phyloP scores from a whole-genome alignment of 2,797 vertebrate genomes.

The Pseudochirops cupreus region DNA sequence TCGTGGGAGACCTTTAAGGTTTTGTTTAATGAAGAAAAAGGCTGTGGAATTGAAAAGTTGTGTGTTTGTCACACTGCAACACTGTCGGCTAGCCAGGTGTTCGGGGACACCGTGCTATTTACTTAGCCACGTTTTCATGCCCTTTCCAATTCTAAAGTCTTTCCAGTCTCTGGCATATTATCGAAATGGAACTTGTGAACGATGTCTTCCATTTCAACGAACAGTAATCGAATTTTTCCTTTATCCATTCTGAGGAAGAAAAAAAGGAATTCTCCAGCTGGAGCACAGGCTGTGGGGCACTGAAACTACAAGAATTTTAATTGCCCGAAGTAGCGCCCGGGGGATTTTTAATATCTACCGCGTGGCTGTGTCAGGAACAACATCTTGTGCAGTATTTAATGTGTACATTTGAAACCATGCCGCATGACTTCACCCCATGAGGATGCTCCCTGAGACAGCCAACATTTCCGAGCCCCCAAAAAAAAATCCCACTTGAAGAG shows the following conservation, averaged over 20 bases:
- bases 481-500: slow-evolving; percentile 47
- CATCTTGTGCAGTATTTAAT: slow-evolving; percentile 39
- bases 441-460: slow-evolving; percentile 12
- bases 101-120: slow-evolving; percentile 54
- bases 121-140: slow-evolving; percentile 48
- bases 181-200: slow-evolving; percentile 70
- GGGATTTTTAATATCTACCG: slow-evolving; percentile 42
- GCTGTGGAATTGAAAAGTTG: slow-evolving; percentile 40
- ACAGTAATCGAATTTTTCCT: slow-evolving; percentile 70
- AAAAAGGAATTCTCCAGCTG: slow-evolving; percentile 46
- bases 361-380: not conserved
- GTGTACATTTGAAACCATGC: slow-evolving; percentile 37
- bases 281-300: not conserved
- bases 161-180: slow-evolving; percentile 63
- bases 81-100: slow-evolving; percentile 36
- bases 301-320: slow-evolving; percentile 45
- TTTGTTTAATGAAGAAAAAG: slow-evolving; percentile 63
- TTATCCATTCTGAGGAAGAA: slow-evolving; percentile 12
- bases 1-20: slow-evolving; percentile 58
- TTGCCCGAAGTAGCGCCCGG: slow-evolving; percentile 22
- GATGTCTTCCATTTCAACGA: slow-evolving; percentile 59
- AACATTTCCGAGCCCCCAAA: slow-evolving; percentile 13
- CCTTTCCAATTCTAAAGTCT: slow-evolving; percentile 73
- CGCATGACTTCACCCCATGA: not conserved
- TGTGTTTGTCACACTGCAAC: slow-evolving; percentile 60